Conservation (phyloP, 2,113 vertebrate genomes). For the Thamnaconus septentrionalis region DNA sequence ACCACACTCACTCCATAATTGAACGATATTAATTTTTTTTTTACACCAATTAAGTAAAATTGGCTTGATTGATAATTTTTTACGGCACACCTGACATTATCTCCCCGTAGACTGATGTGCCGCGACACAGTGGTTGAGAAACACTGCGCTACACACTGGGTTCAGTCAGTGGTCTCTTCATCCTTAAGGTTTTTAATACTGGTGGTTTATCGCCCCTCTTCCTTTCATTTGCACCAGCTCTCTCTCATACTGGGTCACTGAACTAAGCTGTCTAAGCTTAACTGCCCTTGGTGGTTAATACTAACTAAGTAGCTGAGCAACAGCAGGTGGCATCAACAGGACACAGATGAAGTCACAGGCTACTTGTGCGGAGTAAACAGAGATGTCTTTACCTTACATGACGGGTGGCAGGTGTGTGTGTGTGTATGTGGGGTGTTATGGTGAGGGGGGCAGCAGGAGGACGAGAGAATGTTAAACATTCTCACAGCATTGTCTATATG, state of each 20-base stretch:
- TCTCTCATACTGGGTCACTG: conserved; percentile 60
- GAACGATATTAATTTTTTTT: no score
- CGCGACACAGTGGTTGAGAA: no score
- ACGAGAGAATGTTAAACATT: conserved; percentile 6
- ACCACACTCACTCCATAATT: no score
- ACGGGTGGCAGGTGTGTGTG: neutral
- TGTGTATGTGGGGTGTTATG: neutral
- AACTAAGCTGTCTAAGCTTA: conserved; percentile 70
- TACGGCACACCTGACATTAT: no score
- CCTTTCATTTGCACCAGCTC: conserved; percentile 45
- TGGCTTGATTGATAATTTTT: no score
- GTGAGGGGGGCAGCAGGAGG: neutral
- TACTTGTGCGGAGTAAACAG: conserved; percentile 29
- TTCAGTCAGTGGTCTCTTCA: conserved; percentile 12
- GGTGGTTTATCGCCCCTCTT: conserved; percentile 27
- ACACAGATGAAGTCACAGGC: conserved; percentile 37
- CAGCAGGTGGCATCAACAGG: conserved; percentile 59
- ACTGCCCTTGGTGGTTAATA: conserved; percentile 59
- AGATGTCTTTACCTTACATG: neutral
- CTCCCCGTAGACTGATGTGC: no score
- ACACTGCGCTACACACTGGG: no score
- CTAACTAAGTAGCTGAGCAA: conserved; percentile 66
- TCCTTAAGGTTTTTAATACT: conserved; percentile 20
- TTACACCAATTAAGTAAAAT: no score
- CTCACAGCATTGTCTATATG: conserved; percentile 45